A percentile compares a stretch with the other conserved stretches of the same genome.
phyloP scores from a whole-genome alignment of 2,797 vertebrate genomes.

The Notoglanidium macrostoma region DNA sequence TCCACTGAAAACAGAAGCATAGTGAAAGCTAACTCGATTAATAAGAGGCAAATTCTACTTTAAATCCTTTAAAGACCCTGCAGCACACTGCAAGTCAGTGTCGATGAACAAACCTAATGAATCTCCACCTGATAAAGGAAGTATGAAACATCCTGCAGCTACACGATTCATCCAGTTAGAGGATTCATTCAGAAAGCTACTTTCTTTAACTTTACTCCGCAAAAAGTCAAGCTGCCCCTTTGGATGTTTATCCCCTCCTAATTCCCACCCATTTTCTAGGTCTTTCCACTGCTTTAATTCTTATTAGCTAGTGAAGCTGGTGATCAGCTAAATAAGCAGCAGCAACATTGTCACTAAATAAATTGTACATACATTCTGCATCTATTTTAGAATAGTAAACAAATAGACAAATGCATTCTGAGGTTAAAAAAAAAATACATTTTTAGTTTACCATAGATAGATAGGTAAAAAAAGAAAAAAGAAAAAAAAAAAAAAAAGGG shows the following conservation, averaged over 20 bases:
- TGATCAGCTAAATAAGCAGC: background rate
- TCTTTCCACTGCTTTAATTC: background rate
- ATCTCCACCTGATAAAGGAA: background rate
- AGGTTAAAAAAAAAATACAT: background rate
- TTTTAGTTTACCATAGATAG: background rate
- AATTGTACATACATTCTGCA: background rate
- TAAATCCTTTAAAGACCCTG: background rate
- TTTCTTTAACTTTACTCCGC: background rate
- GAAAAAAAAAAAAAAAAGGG: too few species aligned
- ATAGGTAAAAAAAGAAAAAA: background rate
- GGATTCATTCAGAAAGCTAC: background rate
- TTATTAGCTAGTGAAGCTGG: background rate
- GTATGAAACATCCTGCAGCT: background rate
- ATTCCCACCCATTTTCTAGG: background rate
- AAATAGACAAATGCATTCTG: background rate
- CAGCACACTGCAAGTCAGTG: background rate
- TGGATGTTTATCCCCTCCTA: background rate
- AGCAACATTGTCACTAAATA: background rate
- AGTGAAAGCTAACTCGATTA: background rate
- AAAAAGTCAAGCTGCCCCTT: background rate
- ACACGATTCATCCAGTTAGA: background rate
- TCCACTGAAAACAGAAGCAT: background rate
- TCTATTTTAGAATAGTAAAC: background rate
- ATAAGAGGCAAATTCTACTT: background rate
- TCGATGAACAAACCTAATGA: background rate